phyloP scores from a whole-genome alignment of 2,113 vertebrate species.

The Rhabdomys dilectus region DNA sequence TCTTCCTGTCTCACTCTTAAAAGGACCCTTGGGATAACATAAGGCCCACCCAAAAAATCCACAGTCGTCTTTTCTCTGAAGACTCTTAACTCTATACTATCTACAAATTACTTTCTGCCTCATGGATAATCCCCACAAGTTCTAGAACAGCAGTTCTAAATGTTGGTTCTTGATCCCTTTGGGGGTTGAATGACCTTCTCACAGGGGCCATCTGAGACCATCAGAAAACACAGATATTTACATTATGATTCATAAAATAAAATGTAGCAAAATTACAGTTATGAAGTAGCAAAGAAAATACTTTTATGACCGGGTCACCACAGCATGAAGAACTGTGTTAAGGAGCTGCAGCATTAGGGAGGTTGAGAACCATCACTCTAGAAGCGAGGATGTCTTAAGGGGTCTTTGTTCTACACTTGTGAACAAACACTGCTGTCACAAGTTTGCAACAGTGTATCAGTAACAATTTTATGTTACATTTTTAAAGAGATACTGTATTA shows the following conservation, averaged over 20 bases:
- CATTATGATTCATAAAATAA: background rate
- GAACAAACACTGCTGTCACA: rapidly evolving
- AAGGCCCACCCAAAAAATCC: background rate
- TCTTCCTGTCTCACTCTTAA: background rate
- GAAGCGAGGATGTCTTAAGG: background rate
- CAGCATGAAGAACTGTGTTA: background rate
- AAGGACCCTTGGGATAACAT: background rate
- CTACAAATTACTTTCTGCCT: background rate
- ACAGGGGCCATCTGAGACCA: background rate
- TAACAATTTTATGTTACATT: no score
- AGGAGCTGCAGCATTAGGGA: background rate
- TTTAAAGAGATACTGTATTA: background rate
- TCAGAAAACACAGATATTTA: background rate
- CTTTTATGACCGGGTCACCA: background rate
- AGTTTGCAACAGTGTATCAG: background rate
- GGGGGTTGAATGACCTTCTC: background rate
- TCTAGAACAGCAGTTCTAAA: background rate
- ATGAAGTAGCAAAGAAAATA: background rate
- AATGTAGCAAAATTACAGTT: background rate
- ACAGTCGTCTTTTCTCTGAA: background rate
- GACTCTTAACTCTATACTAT: background rate
- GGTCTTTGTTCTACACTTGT: background rate
- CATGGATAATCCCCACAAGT: background rate
- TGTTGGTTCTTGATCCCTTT: background rate
- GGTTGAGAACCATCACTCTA: background rate